Percentiles rank a stretch among this genome's conserved stretches.
Evolutionary conservation across 2,888 invertebrate species (phyloP).

Genomic region (Drosophila meridiana): DNA sequence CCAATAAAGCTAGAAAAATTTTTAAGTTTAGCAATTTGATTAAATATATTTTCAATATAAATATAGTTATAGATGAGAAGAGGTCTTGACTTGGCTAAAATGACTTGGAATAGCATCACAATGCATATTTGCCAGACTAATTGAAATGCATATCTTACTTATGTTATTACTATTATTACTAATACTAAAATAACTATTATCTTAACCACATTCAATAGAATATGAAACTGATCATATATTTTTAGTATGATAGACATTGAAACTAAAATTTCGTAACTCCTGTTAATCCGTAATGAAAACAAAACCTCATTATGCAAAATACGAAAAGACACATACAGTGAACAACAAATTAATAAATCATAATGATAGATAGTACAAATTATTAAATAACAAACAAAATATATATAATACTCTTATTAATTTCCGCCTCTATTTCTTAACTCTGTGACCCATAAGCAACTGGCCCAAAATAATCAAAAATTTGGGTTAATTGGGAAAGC

Average conservation of each 20-base stretch:
- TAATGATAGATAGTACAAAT: background rate
- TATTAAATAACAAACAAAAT: constrained; percentile 3
- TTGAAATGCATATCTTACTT: too few species aligned
- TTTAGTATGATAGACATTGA: background rate
- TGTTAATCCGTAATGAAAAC: background rate
- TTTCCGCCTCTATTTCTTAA: constrained; percentile 30
- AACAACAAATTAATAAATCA: background rate
- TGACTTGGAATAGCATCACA: too few species aligned
- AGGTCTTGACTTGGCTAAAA: too few species aligned
- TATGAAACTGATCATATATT: background rate
- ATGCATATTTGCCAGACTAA: too few species aligned
- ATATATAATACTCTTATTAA: constrained; percentile 8
- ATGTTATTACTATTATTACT: background rate
- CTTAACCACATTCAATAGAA: background rate
- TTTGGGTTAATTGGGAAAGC: constrained; percentile 26
- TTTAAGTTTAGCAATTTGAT: too few species aligned
- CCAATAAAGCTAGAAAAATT: too few species aligned
- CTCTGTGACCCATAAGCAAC: constrained; percentile 9
- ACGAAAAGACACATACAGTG: background rate
- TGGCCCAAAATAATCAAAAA: constrained; percentile 13
- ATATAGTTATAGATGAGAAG: too few species aligned
- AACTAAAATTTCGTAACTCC: background rate
- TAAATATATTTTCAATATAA: too few species aligned
- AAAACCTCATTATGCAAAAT: background rate
- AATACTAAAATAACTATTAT: background rate